phyloP scores from a whole-genome alignment of 2,888 invertebrate genomes.

The Synanthedon myopaeformis region DNA sequence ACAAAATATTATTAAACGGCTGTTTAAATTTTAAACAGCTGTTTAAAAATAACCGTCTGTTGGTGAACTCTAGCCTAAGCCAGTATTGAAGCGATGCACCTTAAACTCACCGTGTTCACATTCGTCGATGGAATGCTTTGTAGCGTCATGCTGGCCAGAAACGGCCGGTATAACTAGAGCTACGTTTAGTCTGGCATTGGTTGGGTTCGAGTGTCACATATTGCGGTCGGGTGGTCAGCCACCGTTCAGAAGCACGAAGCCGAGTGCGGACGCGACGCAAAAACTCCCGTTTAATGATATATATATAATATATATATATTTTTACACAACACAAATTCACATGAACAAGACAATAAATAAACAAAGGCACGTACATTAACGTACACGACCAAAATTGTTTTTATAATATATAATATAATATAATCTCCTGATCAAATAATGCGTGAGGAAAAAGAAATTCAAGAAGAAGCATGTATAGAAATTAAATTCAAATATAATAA shows the following conservation, averaged over 20 bases:
- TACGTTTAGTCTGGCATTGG: slow-evolving; percentile 51
- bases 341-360: slow-evolving; percentile 61
- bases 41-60: too few relatives aligned
- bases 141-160: slow-evolving; percentile 50
- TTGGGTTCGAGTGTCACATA: slow-evolving; percentile 49
- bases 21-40: too few relatives aligned
- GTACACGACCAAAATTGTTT: slow-evolving; percentile 70
- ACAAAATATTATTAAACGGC: too few relatives aligned
- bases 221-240: slow-evolving; percentile 46
- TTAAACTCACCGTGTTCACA: slow-evolving; percentile 57
- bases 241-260: slow-evolving; percentile 54
- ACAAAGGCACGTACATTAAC: slow-evolving; percentile 51
- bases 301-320: slow-evolving; percentile 8
- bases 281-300: slow-evolving; percentile 24
- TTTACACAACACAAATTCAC: slow-evolving; percentile 69
- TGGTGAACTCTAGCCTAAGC: too few relatives aligned
- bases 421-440: slow-evolving; percentile 26
- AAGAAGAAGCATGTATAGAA: slow-evolving; percentile 46
- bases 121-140: slow-evolving; percentile 64
- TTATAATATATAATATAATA: slow-evolving; percentile 25
- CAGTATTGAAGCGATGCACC: slow-evolving; percentile 30
- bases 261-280: slow-evolving; percentile 62
- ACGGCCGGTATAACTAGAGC: slow-evolving; percentile 53
- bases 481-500: slow-evolving; percentile 27
- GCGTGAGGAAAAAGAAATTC: slow-evolving; percentile 33